Evolutionary conservation across 1,140 invertebrate genomes (phyloP).

Genomic region (Drosophila busckii): DNA sequence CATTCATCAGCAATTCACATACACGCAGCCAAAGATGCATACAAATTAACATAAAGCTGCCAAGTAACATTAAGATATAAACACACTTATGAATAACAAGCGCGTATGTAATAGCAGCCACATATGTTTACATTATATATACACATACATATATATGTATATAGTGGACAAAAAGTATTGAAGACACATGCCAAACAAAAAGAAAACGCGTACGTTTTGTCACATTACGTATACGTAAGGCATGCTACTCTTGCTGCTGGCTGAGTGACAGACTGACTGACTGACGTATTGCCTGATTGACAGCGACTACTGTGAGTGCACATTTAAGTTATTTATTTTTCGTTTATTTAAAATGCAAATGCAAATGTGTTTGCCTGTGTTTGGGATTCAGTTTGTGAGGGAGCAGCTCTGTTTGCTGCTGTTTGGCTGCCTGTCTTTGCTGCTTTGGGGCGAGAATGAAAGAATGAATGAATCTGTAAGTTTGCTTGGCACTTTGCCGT

Average conservation of each 20-base stretch:
- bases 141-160: constrained; percentile 1
- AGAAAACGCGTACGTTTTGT: constrained; percentile 46
- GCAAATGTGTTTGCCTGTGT: constrained; percentile 10
- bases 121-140: constrained; percentile 4
- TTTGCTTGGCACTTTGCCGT: constrained; percentile 68
- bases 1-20: constrained; percentile 43
- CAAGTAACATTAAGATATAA: constrained; percentile 44
- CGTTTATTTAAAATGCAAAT: constrained; percentile 68
- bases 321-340: constrained; percentile 71
- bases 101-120: too few species aligned
- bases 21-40: constrained; percentile 57
- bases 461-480: constrained; percentile 63
- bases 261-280: constrained; percentile 48
- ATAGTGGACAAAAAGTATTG: constrained; percentile 25
- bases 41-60: constrained; percentile 63
- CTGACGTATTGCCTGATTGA: constrained; percentile 71
- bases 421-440: constrained; percentile 26
- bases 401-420: constrained; percentile 14
- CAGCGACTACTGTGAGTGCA: constrained; percentile 58
- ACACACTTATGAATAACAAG: too few species aligned
- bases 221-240: constrained; percentile 67
- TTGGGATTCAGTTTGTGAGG: constrained; percentile 10
- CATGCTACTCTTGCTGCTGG: constrained; percentile 25
- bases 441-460: constrained; percentile 31
- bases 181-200: constrained; percentile 33